phyloP scores from a whole-genome alignment of 1,140 invertebrate species.

The Nasonia giraulti region DNA sequence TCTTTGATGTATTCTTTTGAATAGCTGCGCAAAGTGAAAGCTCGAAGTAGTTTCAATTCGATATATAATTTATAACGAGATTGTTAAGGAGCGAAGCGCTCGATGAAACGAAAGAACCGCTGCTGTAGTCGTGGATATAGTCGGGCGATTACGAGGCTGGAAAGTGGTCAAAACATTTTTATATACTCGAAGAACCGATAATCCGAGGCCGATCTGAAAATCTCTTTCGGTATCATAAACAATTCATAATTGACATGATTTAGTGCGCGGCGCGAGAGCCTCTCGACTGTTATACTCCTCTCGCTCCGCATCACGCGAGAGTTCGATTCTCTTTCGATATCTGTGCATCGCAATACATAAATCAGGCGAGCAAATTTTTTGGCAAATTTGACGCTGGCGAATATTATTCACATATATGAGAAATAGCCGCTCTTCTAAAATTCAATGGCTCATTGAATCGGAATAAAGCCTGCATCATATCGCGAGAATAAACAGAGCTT shows the following conservation, averaged over 20 bases:
- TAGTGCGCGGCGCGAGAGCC: slow-evolving; percentile 46
- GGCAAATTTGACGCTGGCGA: neutral
- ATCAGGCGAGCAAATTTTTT: slow-evolving; percentile 8
- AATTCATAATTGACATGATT: slow-evolving; percentile 73
- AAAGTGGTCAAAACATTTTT: slow-evolving; percentile 36
- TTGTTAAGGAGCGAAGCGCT: no score
- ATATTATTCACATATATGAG: slow-evolving; percentile 7
- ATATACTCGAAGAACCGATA: slow-evolving; percentile 11
- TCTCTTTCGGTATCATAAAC: slow-evolving; percentile 66
- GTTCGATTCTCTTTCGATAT: slow-evolving; percentile 53
- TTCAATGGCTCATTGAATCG: slow-evolving; percentile 16
- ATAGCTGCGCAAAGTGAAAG: neutral
- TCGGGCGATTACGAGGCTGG: slow-evolving; percentile 34
- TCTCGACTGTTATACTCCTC: slow-evolving; percentile 14
- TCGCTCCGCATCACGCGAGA: slow-evolving; percentile 60
- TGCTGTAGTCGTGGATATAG: neutral
- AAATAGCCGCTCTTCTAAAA: neutral
- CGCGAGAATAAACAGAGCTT: neutral
- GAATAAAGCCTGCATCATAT: neutral
- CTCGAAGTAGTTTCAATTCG: neutral
- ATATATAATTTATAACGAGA: slow-evolving; percentile 14
- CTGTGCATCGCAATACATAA: slow-evolving; percentile 49
- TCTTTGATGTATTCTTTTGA: neutral
- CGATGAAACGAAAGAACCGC: neutral
- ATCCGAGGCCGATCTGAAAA: slow-evolving; percentile 51